Evolutionary conservation across 2,888 invertebrate genomes (phyloP), one percentile per base, ranked within the genome.

Genomic region (Caenorhabditis zanzibari): DNA sequence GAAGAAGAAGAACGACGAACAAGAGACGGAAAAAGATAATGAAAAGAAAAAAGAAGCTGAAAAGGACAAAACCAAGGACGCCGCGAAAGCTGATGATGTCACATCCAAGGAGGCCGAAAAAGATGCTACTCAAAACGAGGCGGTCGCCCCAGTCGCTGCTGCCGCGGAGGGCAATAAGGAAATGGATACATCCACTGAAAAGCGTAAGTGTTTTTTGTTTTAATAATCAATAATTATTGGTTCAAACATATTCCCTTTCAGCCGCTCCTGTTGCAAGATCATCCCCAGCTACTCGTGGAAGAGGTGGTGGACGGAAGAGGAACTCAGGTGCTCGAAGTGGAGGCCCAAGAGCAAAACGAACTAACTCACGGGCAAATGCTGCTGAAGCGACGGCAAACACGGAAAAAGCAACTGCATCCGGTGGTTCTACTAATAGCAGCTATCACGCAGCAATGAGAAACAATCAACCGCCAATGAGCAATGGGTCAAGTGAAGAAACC

Each of bases 401-500:
- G 6, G 10, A n/a, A 24, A 26, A 24, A 7, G 14, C 54, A 12
- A 14, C 22, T 14, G 1, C 54, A 22, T n/a, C n/a, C n/a, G 1
- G n/a, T 54, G 26, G 54, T 12, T 14, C 12, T 3, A 7, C 26
- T 26, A 4, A 49, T 68, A 61, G 68, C 9, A 76, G 68, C 16
- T 77, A 73, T 35, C 82, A 75, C 28, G 24, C 66, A 22, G 66
- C 59, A 16, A 64, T 72, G 68, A 32, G 81, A 6, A 44, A 24
- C 38, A 77, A 72, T 35, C 82, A 68, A 24, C 77, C 84, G 19
- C 84, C 84, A 47, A 84, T 84, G 81, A 84, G 68, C 59, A 84
- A 72, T 81, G 84, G 84, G n/a, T 71, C 84, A 5, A 84, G 77
- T 66, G 84, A 81, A 41, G 81, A 72, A 61, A 71, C 81, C 16